These are phyloP conservation scores for Diarsia mendica DNA, from an alignment of 2,888 invertebrate species.

Conservation along the genomic window DNA sequence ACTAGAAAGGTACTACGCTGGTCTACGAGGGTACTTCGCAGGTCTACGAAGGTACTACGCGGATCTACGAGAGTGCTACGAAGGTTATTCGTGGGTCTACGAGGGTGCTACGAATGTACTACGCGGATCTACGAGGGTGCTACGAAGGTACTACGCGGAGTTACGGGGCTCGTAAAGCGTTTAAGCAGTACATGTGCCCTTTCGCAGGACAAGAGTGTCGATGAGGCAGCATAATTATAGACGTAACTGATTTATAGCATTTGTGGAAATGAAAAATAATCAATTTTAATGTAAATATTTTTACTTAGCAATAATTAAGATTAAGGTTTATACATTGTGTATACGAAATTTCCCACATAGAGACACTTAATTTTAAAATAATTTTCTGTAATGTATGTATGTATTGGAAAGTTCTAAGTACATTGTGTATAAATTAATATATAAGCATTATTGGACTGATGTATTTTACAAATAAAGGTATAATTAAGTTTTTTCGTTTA, in stretches of 20 bases:
- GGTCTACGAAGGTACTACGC: not conserved
- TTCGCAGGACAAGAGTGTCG: not conserved
- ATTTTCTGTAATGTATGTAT: no score
- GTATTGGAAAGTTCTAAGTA: not conserved
- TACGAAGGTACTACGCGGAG: no score
- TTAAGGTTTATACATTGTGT: constrained; percentile 1
- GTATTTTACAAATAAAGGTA: constrained; percentile 62
- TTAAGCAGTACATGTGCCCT: not conserved
- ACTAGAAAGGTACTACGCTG: not conserved
- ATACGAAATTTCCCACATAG: no score
- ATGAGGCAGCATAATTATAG: constrained; percentile 16
- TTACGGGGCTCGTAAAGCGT: not conserved
- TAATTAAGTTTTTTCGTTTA: constrained; percentile 10
- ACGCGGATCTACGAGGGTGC: no score
- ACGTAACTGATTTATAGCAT: not conserved
- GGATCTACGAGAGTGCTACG: not conserved
- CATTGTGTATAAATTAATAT: constrained; percentile 19
- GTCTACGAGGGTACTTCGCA: not conserved
- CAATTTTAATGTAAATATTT: constrained; percentile 45
- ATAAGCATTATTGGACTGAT: constrained; percentile 69
- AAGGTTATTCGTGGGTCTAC: not conserved
- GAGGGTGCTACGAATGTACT: not conserved
- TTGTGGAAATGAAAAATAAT: constrained; percentile 10
- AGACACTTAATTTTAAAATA: no score
- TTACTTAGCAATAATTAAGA: constrained; percentile 17